Conservation (phyloP, 2,888 invertebrate species). For the Calephelis perditalis region DNA sequence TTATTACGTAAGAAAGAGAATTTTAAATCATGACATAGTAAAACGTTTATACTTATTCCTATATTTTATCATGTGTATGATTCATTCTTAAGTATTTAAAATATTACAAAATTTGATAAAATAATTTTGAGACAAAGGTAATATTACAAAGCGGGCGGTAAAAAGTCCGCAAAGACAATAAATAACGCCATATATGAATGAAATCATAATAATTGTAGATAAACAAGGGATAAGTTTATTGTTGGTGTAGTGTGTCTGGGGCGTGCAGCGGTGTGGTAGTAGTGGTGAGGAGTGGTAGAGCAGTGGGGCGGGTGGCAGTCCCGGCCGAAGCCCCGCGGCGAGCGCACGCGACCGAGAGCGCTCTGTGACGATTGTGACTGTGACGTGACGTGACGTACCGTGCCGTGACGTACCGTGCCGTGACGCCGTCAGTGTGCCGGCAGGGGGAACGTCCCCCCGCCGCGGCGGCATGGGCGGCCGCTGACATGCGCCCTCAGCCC, state of each 20-base stretch:
- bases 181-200: too few species aligned
- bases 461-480: constrained; percentile 51
- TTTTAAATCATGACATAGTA: too few species aligned
- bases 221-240: too few species aligned
- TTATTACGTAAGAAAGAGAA: too few species aligned
- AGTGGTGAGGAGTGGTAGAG: neutral
- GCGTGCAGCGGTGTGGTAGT: constrained; percentile 14
- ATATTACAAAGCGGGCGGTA: too few species aligned
- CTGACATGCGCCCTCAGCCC: constrained; percentile 61
- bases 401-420: constrained; percentile 27
- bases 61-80: too few species aligned
- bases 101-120: too few species aligned
- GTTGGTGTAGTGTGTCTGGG: constrained; percentile 26
- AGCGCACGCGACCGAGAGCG: constrained; percentile 40
- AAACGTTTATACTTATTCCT: too few species aligned
- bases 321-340: constrained; percentile 42
- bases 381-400: constrained; percentile 13
- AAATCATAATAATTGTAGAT: too few species aligned
- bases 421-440: constrained; percentile 25
- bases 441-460: constrained; percentile 38
- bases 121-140: too few species aligned
- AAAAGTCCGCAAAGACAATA: too few species aligned
- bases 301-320: constrained; percentile 41
- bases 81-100: too few species aligned
- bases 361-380: constrained; percentile 4